A percentile compares a stretch with the other conserved stretches of the same genome.
Evolutionary conservation across 2,113 vertebrate genomes (phyloP).

Genomic region (Orthochromis malagaraziensis): DNA sequence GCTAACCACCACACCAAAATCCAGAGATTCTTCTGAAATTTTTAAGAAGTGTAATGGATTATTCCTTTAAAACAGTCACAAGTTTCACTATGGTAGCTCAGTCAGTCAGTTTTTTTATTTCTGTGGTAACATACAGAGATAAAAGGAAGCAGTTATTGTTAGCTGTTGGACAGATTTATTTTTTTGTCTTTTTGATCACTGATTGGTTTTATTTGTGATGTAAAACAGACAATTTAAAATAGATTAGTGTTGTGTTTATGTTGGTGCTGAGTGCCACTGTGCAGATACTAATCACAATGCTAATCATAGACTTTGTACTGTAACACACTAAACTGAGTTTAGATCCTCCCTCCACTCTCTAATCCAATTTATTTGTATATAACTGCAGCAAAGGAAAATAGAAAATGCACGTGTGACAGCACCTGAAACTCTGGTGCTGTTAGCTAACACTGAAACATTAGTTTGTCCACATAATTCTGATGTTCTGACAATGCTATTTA

Average conservation of each 20-base stretch:
- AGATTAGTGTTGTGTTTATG: background rate
- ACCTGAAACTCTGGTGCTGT: background rate
- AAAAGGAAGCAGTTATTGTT: background rate
- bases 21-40: background rate
- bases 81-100: background rate
- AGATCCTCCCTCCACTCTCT: background rate
- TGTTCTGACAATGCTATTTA: background rate
- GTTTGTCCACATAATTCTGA: background rate
- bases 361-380: background rate
- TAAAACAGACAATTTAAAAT: background rate
- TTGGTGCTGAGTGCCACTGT: background rate
- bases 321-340: background rate
- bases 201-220: background rate
- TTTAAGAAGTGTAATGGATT: background rate
- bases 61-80: background rate
- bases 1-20: background rate
- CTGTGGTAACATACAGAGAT: background rate
- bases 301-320: slow-evolving; percentile 4
- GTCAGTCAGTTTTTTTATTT: background rate
- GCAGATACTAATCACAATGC: background rate
- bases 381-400: background rate
- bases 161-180: background rate
- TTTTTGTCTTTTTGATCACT: background rate
- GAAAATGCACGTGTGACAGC: background rate
- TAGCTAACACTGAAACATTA: background rate